These are phyloP conservation scores for Diaprepes abbreviatus DNA, from an alignment of 2,888 invertebrate species.

Conservation along the genomic window DNA sequence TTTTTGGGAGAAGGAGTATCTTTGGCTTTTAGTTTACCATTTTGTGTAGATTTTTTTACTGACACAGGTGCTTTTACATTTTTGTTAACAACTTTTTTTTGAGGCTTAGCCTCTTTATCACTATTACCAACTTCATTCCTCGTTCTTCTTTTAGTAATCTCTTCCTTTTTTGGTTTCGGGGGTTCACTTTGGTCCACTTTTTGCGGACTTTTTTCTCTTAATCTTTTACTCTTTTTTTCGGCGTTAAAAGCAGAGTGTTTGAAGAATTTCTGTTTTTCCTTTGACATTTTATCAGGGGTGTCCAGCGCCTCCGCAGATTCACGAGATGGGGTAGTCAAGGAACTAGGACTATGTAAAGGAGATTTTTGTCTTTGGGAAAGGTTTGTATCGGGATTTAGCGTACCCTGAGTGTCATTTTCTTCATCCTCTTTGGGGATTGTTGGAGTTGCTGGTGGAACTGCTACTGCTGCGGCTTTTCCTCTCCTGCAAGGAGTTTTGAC, in stretches of 20 bases:
- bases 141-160: conserved; percentile 39
- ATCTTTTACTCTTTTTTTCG: conserved; percentile 67
- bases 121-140: conserved; percentile 30
- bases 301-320: conserved; percentile 66
- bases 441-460: conserved; percentile 48
- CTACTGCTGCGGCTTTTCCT: conserved; percentile 41
- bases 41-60: conserved; percentile 28
- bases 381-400: conserved; percentile 62
- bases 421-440: conserved; percentile 59
- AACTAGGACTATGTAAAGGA: conserved; percentile 26
- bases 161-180: conserved; percentile 17
- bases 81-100: conserved; percentile 37
- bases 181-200: conserved; percentile 20
- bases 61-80: conserved; percentile 14
- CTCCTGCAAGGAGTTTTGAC: conserved; percentile 27
- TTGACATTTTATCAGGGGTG: conserved; percentile 83
- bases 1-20: conserved; percentile 14
- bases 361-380: conserved; percentile 54
- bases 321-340: conserved; percentile 57
- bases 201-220: conserved; percentile 64
- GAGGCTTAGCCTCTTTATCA: conserved; percentile 33
- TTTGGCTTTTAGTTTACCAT: conserved; percentile 24
- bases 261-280: conserved; percentile 91
- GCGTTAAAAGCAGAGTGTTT: conserved; percentile 84
- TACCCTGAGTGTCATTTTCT: conserved; percentile 66